phyloP scores from a whole-genome alignment of 2,113 vertebrate species.

The Rhinolophus sinicus region DNA sequence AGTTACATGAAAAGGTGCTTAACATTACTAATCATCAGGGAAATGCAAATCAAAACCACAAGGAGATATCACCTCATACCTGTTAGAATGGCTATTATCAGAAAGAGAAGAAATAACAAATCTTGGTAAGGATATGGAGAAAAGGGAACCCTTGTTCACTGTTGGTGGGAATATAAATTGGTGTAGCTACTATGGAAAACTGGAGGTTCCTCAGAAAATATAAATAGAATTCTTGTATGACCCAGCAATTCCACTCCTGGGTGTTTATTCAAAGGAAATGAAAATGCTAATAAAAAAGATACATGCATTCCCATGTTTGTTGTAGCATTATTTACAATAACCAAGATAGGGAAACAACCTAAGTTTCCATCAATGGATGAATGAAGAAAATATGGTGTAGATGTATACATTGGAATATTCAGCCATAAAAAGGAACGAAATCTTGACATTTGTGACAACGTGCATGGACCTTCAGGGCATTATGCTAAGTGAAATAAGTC shows the following conservation, averaged over 20 bases:
- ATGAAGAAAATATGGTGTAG: neutral
- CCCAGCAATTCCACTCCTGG: neutral
- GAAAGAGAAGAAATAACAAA: constrained; percentile 8
- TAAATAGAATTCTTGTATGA: neutral
- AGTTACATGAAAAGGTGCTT: neutral
- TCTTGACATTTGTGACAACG: neutral
- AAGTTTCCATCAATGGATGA: neutral
- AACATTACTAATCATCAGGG: neutral
- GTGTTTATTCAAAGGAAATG: constrained; percentile 1
- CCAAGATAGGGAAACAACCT: neutral
- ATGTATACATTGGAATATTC: neutral
- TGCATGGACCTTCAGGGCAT: neutral
- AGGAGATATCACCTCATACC: neutral
- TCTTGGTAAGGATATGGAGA: neutral
- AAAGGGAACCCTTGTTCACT: neutral
- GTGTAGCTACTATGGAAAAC: neutral
- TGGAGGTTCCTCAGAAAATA: neutral
- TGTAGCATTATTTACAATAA: neutral
- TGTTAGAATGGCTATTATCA: neutral
- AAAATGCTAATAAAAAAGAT: neutral
- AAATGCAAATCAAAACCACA: neutral
- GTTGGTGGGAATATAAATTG: neutral
- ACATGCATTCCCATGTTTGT: neutral
- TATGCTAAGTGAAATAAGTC: neutral
- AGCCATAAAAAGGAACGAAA: neutral